A percentile compares a stretch with the other conserved stretches of the same genome.
phyloP scores from a whole-genome alignment of 2,113 vertebrate species.

The Lynx canadensis region DNA sequence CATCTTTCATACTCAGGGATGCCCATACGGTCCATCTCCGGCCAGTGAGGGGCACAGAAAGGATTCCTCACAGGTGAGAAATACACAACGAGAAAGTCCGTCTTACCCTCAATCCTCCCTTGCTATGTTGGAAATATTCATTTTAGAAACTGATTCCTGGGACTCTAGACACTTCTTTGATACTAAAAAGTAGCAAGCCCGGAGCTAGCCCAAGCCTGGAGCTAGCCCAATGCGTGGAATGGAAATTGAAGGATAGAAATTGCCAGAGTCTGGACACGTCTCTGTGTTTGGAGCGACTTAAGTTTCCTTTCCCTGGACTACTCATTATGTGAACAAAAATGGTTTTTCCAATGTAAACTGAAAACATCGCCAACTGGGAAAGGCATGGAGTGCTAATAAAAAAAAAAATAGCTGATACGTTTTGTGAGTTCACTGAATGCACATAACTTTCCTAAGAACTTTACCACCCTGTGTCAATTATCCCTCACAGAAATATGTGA shows the following conservation, averaged over 20 bases:
- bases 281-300: too few relatives aligned
- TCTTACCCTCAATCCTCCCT: neutral
- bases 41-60: neutral
- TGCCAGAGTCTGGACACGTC: neutral
- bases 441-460: neutral
- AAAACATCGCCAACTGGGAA: neutral
- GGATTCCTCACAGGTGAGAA: neutral
- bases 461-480: neutral
- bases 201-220: fast-evolving
- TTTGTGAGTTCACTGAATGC: neutral
- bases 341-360: neutral
- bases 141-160: neutral
- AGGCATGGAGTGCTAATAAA: neutral
- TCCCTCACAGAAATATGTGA: neutral
- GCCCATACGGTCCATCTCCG: neutral
- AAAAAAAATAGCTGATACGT: neutral
- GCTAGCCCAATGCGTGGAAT: fast-evolving
- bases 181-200: neutral
- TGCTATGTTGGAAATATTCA: neutral
- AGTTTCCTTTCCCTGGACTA: neutral
- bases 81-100: neutral
- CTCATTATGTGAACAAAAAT: neutral
- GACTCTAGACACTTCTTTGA: neutral
- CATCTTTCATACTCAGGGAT: neutral
- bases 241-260: too few relatives aligned